Percentiles rank a stretch among this genome's conserved stretches.
These are phyloP conservation scores for Drosophila rufa DNA, from an alignment of 1,140 invertebrate species.

Conservation along the genomic window DNA sequence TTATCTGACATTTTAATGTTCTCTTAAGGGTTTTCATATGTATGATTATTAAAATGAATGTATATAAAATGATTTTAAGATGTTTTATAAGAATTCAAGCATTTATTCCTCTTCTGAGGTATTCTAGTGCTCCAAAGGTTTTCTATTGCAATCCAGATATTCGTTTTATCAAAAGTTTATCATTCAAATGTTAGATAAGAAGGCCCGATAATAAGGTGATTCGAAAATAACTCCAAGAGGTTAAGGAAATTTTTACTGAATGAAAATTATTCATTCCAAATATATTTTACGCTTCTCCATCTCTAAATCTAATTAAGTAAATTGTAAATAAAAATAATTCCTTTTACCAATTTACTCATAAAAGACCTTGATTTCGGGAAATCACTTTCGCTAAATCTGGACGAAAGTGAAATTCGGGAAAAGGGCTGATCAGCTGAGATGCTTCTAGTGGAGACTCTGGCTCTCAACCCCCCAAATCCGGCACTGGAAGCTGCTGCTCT, in stretches of 20 bases:
- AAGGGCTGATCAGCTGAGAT: constrained; percentile 7
- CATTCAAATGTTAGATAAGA: not conserved
- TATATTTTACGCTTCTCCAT: not conserved
- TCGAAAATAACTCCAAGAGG: not conserved
- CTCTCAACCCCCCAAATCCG: not conserved
- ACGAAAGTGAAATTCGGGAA: constrained; percentile 2
- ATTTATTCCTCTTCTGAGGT: not conserved
- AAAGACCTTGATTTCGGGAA: not conserved
- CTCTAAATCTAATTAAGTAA: not conserved
- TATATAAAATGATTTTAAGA: too few species aligned
- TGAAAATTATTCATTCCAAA: not conserved
- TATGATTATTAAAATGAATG: too few species aligned
- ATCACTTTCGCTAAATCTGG: not conserved
- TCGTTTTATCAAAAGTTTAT: not conserved
- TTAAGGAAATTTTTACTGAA: not conserved
- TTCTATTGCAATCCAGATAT: not conserved
- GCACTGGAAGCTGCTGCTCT: constrained; percentile 10
- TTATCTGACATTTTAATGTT: not conserved
- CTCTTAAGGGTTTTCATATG: too few species aligned
- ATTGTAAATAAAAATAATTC: not conserved
- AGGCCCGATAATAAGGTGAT: not conserved
- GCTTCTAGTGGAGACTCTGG: not conserved
- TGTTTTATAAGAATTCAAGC: too few species aligned
- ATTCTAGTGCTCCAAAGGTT: not conserved
- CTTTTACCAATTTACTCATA: not conserved